These are phyloP conservation scores for Auanema sp. DNA, from an alignment of 2,888 invertebrate genomes.

Conservation along the genomic window DNA sequence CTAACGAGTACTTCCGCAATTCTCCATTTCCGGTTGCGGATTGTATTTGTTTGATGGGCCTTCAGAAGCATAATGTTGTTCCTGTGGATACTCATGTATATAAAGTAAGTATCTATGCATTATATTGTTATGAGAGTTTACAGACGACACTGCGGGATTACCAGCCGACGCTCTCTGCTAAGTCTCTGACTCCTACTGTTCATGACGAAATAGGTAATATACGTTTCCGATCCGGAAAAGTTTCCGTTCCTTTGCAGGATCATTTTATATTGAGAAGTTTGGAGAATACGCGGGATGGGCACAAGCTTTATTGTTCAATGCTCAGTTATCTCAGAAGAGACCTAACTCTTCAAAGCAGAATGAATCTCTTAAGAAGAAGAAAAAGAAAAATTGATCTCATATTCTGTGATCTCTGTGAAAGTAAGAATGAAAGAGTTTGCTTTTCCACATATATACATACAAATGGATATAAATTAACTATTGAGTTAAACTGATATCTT, in stretches of 20 bases:
- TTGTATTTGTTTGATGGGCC: constrained; percentile 93
- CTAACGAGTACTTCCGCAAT: constrained; percentile 1
- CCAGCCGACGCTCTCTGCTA: constrained; percentile 18
- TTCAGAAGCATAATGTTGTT: constrained; percentile 83
- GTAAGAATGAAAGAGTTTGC: too few species aligned
- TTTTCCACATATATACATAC: too few species aligned
- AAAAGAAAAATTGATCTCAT: not conserved
- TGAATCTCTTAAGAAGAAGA: not conserved
- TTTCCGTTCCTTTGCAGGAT: constrained; percentile 29
- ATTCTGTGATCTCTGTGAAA: too few species aligned
- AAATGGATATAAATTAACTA: too few species aligned
- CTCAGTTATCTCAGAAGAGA: constrained; percentile 31
- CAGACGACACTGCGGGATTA: constrained; percentile 17
- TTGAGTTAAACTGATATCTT: not conserved
- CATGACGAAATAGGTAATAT: constrained; percentile 79
- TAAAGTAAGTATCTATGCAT: constrained; percentile 5
- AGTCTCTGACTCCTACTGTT: constrained; percentile 77
- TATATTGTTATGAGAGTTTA: not conserved
- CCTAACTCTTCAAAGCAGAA: not conserved
- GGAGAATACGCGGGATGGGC: constrained; percentile 59
- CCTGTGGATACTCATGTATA: constrained; percentile 74
- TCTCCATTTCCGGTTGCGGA: constrained; percentile 79
- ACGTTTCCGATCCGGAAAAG: not conserved
- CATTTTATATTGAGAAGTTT: constrained; percentile 51
- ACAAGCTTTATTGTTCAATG: constrained; percentile 54